Evolutionary conservation across 2,113 vertebrate genomes (phyloP).

Genomic region (Planiliza haematocheilus): DNA sequence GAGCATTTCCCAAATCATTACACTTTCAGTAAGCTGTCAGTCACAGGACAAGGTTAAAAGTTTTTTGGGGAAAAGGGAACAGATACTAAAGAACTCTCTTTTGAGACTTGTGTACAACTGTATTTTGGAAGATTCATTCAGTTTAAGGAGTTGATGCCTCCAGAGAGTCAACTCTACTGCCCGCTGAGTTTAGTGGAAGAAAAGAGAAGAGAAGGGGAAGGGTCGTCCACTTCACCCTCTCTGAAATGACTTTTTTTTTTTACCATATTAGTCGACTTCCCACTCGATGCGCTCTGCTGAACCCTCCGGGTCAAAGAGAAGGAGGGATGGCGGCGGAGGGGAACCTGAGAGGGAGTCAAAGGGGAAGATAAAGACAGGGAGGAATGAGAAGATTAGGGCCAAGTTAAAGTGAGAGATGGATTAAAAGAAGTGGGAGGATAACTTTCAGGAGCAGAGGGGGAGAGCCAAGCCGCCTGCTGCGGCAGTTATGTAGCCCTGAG

Average conservation of each 20-base stretch:
- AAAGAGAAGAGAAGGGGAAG: constrained; percentile 28
- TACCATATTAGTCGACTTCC: constrained; percentile 72
- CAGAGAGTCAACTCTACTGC: too few relatives aligned
- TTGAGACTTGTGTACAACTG: neutral
- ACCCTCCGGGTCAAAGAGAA: constrained; percentile 12
- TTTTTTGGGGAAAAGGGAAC: too few relatives aligned
- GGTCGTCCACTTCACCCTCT: constrained; percentile 39
- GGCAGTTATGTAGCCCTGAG: constrained; percentile 57
- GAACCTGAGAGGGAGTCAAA: constrained; percentile 28
- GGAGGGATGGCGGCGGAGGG: constrained; percentile 21
- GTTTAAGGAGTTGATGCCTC: neutral
- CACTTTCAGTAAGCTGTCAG: constrained; percentile 7
- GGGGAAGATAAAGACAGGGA: constrained; percentile 22
- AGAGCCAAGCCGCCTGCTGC: constrained; percentile 56
- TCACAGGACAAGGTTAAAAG: neutral
- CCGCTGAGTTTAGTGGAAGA: constrained; percentile 39
- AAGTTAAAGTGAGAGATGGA: constrained; percentile 33
- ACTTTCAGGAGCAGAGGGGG: constrained; percentile 62
- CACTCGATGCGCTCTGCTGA: constrained; percentile 42
- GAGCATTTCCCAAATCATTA: constrained; percentile 1
- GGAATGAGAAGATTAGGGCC: constrained; percentile 58
- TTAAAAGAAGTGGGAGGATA: constrained; percentile 65
- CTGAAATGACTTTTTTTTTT: constrained; percentile 53
- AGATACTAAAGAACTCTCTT: neutral
- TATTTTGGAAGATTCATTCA: neutral